A percentile compares a stretch with the other conserved stretches of the same genome.
These are phyloP conservation scores for Furnarius figulus DNA, from an alignment of 2,113 vertebrate genomes.

Conservation along the genomic window DNA sequence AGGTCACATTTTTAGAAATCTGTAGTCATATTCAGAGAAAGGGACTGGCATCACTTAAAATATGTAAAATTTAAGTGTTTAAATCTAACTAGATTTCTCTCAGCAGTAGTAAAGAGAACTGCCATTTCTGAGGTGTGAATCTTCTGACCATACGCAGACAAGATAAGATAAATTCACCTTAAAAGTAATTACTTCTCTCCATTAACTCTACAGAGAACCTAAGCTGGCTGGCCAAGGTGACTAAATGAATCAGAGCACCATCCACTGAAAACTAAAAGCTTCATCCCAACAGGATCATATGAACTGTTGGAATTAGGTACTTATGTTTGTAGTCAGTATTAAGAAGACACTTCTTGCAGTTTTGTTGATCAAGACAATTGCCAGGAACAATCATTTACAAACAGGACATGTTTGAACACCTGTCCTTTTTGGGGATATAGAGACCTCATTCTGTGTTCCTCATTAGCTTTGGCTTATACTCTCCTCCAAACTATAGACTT, in stretches of 20 bases:
- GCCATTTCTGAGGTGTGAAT: not conserved
- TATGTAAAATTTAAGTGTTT: not conserved
- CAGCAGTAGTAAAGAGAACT: not conserved
- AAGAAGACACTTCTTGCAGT: not conserved
- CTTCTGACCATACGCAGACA: not conserved
- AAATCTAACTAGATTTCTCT: not conserved
- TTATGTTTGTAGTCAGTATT: not conserved
- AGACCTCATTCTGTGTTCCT: not conserved
- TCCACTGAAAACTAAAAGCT: not conserved
- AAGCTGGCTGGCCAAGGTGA: not conserved
- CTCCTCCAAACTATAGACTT: not conserved
- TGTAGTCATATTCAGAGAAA: not conserved
- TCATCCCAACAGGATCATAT: not conserved
- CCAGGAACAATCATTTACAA: not conserved
- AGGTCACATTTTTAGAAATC: not conserved
- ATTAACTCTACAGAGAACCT: not conserved
- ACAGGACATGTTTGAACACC: not conserved
- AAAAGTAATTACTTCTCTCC: not conserved
- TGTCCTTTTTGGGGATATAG: not conserved
- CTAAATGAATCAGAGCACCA: not conserved
- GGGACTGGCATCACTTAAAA: not conserved
- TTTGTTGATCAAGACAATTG: not conserved
- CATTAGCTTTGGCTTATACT: not conserved
- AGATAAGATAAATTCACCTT: not conserved
- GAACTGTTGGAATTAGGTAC: not conserved